Conservation (phyloP, 2,113 vertebrate genomes). For the Sander lucioperca region DNA sequence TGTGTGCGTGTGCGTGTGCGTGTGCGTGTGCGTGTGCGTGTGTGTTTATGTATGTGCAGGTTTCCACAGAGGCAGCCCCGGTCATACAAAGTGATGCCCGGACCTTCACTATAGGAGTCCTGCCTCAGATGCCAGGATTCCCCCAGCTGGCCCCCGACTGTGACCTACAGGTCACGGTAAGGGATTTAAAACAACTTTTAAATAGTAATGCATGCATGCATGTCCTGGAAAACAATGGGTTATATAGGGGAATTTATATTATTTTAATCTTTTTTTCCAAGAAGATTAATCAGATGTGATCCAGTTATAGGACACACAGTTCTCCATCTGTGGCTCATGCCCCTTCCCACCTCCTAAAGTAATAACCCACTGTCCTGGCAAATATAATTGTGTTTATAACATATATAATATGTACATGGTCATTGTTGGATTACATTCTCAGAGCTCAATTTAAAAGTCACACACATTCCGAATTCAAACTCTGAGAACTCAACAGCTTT, state of each 20-base stretch:
- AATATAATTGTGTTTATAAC: too few species aligned
- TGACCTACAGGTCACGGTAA: constrained; percentile 93
- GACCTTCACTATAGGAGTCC: constrained; percentile 90
- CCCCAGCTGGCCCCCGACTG: constrained; percentile 86
- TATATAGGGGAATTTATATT: neutral
- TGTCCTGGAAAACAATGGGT: too few species aligned
- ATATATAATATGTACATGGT: too few species aligned
- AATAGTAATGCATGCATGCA: neutral
- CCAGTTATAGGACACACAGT: neutral
- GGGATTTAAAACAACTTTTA: constrained; percentile 36
- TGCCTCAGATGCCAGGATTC: constrained; percentile 86
- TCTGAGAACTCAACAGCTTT: too few species aligned
- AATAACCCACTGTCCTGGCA: neutral
- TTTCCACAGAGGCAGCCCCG: constrained; percentile 82
- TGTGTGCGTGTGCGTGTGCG: constrained; percentile 8
- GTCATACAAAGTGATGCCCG: constrained; percentile 83
- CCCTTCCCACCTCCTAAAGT: neutral
- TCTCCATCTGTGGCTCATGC: neutral
- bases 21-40: neutral
- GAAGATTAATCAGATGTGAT: neutral
- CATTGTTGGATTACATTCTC: neutral
- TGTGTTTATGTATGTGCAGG: constrained; percentile 77
- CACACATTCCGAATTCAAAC: neutral
- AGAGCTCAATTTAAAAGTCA: neutral
- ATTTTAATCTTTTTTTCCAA: neutral